A percentile compares a stretch with the other conserved stretches of the same genome.
phyloP scores from a whole-genome alignment of 2,888 invertebrate species.

The Selenia dentaria region DNA sequence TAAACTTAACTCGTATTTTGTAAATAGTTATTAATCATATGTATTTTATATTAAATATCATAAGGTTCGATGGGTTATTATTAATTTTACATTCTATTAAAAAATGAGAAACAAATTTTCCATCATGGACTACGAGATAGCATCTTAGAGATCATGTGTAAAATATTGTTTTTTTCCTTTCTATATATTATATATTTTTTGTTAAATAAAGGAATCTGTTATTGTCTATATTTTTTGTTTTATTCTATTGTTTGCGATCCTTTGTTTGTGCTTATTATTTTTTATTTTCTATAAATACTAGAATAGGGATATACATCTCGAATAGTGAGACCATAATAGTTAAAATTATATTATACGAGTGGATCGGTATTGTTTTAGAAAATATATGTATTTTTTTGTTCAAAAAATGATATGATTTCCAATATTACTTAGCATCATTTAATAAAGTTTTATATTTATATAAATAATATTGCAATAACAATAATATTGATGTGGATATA shows the following conservation, averaged over 20 bases:
- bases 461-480: conserved; percentile 18
- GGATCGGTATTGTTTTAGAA: conserved; percentile 57
- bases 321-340: conserved; percentile 69
- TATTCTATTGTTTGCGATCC: conserved; percentile 59
- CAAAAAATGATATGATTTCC: too few species aligned
- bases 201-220: conserved; percentile 85
- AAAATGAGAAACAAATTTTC: conserved; percentile 64
- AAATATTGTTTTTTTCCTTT: conserved; percentile 75
- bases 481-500: conserved; percentile 32
- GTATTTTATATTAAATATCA: conserved; percentile 83
- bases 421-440: too few species aligned
- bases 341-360: conserved; percentile 66
- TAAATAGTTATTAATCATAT: conserved; percentile 84
- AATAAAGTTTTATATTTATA: conserved; percentile 12
- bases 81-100: conserved; percentile 63
- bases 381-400: conserved; percentile 5
- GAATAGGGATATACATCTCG: conserved; percentile 51
- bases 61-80: conserved; percentile 83
- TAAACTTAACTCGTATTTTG: conserved; percentile 81
- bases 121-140: conserved; percentile 54
- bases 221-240: conserved; percentile 80
- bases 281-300: conserved; percentile 37
- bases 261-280: conserved; percentile 37
- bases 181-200: conserved; percentile 84
- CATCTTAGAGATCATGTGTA: conserved; percentile 66